Conservation (phyloP, 2,888 invertebrate species). For the Antheraea yamamai region DNA sequence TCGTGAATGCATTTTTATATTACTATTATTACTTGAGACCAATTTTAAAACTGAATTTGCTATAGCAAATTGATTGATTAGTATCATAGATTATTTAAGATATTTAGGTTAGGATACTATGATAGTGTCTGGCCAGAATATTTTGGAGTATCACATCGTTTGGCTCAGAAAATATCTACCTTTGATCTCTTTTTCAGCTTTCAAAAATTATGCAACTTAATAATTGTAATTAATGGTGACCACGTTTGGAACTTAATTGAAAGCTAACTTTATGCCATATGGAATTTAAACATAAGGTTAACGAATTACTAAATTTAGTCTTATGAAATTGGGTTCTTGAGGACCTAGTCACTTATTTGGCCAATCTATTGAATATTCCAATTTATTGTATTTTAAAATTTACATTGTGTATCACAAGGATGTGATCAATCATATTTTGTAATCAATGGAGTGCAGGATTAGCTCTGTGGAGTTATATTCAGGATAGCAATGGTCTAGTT, state of each 20-base stretch:
- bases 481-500: conserved; percentile 83
- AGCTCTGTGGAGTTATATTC: conserved; percentile 72
- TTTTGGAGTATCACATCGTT: conserved; percentile 82
- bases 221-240: conserved; percentile 74
- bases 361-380: conserved; percentile 82
- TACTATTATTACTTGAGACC: conserved; percentile 78
- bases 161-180: conserved; percentile 81
- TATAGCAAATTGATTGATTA: conserved; percentile 76
- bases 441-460: conserved; percentile 80
- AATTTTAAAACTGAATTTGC: conserved; percentile 79
- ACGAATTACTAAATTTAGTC: conserved; percentile 82
- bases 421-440: conserved; percentile 67
- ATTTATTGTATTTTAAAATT: conserved; percentile 79
- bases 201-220: conserved; percentile 81
- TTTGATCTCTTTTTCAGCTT: conserved; percentile 82
- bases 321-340: conserved; percentile 77
- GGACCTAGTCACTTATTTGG: conserved; percentile 81
- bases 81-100: conserved; percentile 80
- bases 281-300: conserved; percentile 82
- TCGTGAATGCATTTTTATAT: conserved; percentile 74
- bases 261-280: conserved; percentile 82
- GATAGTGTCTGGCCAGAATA: conserved; percentile 82
- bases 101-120: conserved; percentile 82
- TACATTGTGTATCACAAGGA: conserved; percentile 69
- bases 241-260: conserved; percentile 77